phyloP scores from a whole-genome alignment of 2,888 invertebrate genomes.

The Abscondita cerata region DNA sequence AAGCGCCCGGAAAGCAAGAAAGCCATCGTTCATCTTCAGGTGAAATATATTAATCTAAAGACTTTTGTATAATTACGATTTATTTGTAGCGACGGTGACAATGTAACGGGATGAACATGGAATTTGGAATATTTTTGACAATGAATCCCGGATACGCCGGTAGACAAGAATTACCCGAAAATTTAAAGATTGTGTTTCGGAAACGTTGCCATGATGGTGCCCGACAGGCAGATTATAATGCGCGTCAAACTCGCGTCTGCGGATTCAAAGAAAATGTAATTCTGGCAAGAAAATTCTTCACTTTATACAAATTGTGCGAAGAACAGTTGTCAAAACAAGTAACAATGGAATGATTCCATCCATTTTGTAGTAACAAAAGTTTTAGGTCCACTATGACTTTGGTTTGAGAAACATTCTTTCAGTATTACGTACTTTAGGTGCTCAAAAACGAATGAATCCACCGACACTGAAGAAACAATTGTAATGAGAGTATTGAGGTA shows the following conservation, averaged over 20 bases:
- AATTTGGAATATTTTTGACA: conserved; percentile 86
- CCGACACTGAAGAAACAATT: conserved; percentile 84
- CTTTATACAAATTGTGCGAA: conserved; percentile 86
- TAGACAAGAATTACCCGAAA: conserved; percentile 88
- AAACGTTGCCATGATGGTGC: conserved; percentile 93
- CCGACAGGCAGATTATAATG: conserved; percentile 90
- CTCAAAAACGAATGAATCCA: conserved; percentile 80
- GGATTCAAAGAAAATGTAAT: conserved; percentile 90
- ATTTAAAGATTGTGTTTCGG: conserved; percentile 87
- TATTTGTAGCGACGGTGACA: conserved; percentile 78
- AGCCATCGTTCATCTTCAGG: conserved; percentile 65
- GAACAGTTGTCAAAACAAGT: conserved; percentile 88
- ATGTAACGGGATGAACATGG: conserved; percentile 80
- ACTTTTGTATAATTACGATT: too few relatives aligned
- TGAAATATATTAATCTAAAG: too few relatives aligned
- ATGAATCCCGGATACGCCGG: conserved; percentile 95
- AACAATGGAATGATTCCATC: conserved; percentile 35
- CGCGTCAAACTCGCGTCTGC: conserved; percentile 89
- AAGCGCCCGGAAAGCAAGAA: conserved; percentile 69
- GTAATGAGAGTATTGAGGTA: conserved; percentile 87
- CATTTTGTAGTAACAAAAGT: too few relatives aligned
- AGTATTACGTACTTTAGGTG: conserved; percentile 79
- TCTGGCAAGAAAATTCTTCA: conserved; percentile 82
- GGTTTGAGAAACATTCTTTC: conserved; percentile 83
- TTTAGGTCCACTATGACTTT: conserved; percentile 80